A percentile compares a stretch with the other conserved stretches of the same genome.
Conservation (phyloP, 2,888 invertebrate genomes). For the Neoscelio sp. region DNA sequence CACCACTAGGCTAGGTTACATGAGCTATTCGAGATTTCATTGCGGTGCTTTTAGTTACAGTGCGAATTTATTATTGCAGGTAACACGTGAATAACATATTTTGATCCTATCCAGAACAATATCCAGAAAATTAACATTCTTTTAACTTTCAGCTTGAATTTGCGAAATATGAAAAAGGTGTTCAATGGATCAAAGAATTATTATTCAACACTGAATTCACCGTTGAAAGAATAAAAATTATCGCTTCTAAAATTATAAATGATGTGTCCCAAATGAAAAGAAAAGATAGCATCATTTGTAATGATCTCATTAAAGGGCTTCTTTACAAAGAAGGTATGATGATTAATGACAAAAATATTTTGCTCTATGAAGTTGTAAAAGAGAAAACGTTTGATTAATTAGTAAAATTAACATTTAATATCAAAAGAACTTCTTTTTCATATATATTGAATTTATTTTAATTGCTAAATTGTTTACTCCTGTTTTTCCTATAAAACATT, state of each 20-base stretch:
- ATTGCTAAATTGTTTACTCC: no score
- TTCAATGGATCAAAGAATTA: slow-evolving; percentile 91
- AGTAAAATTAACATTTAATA: background rate
- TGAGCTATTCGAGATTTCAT: slow-evolving; percentile 85
- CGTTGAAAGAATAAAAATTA: slow-evolving; percentile 89
- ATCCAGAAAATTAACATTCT: no score
- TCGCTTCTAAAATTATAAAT: slow-evolving; percentile 92
- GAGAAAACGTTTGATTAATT: no score
- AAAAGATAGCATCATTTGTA: slow-evolving; percentile 88
- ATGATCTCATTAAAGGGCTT: slow-evolving; percentile 86
- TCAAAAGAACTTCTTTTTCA: no score
- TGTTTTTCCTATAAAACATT: no score
- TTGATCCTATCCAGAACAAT: no score
- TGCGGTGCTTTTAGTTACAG: slow-evolving; percentile 90
- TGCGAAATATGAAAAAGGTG: slow-evolving; percentile 89
- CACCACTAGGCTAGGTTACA: slow-evolving; percentile 87
- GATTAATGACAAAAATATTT: no score
- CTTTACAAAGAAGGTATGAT: slow-evolving; percentile 85
- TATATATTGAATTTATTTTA: no score
- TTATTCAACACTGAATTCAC: slow-evolving; percentile 89
- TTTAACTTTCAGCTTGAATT: slow-evolving; percentile 87
- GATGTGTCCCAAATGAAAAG: slow-evolving; percentile 91
- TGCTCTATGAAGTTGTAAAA: no score
- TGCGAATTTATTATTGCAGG: slow-evolving; percentile 88
- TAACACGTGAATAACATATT: slow-evolving; percentile 78